These are phyloP conservation scores for Tiliacea citrago DNA, from an alignment of 2,888 invertebrate species.

Conservation along the genomic window DNA sequence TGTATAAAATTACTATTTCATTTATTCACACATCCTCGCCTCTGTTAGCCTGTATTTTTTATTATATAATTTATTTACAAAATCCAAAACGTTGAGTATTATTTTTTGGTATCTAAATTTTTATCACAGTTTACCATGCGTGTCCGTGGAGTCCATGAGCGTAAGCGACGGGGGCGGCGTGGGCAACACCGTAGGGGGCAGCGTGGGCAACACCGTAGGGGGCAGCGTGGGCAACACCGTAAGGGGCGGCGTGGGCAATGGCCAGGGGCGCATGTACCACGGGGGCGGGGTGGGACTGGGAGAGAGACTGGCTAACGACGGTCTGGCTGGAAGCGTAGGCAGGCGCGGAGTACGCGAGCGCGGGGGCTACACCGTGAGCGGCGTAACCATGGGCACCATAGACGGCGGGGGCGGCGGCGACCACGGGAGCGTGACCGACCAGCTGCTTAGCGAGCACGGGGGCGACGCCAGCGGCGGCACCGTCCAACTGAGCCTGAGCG, in stretches of 20 bases:
- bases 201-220: constrained; percentile 77
- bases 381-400: constrained; percentile 65
- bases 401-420: constrained; percentile 59
- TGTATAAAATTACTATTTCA: constrained; percentile 78
- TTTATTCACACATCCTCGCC: constrained; percentile 90
- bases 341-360: constrained; percentile 68
- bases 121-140: constrained; percentile 89
- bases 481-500: constrained; percentile 85
- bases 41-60: constrained; percentile 81
- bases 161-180: constrained; percentile 67
- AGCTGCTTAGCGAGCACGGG: constrained; percentile 86
- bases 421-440: constrained; percentile 79
- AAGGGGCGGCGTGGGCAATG: constrained; percentile 76
- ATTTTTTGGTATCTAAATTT: constrained; percentile 82
- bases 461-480: constrained; percentile 87
- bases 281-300: constrained; percentile 85
- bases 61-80: constrained; percentile 83
- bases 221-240: constrained; percentile 72
- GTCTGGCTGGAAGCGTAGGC: constrained; percentile 76
- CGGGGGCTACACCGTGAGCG: constrained; percentile 69
- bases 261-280: constrained; percentile 68
- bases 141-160: constrained; percentile 75
- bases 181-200: constrained; percentile 68
- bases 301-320: constrained; percentile 81
- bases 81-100: constrained; percentile 86